phyloP scores from a whole-genome alignment of 2,888 invertebrate genomes.

The Drosophila silvestris region DNA sequence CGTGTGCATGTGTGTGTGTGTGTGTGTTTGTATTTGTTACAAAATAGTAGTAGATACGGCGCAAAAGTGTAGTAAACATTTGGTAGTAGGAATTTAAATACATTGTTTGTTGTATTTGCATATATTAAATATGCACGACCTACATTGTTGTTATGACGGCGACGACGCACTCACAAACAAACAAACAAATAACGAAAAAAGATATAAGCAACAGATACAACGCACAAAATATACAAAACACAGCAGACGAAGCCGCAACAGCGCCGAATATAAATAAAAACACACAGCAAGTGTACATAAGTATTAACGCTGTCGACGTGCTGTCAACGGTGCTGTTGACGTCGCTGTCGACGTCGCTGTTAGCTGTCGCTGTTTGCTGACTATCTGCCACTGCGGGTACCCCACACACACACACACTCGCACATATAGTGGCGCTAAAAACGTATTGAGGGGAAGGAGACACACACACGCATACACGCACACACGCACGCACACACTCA shows the following conservation, averaged over 20 bases:
- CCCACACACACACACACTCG: constrained; percentile 24
- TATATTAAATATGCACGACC: constrained; percentile 79
- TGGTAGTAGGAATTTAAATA: constrained; percentile 46
- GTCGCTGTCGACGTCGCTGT: constrained; percentile 15
- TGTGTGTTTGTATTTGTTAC: constrained; percentile 57
- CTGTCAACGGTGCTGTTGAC: constrained; percentile 10
- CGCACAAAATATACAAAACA: constrained; percentile 59
- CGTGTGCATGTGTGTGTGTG: background rate
- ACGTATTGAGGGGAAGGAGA: constrained; percentile 21
- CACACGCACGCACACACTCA: constrained; percentile 35
- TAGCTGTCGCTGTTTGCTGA: constrained; percentile 3
- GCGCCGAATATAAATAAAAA: constrained; percentile 68
- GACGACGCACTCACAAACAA: constrained; percentile 51
- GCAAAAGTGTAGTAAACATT: constrained; percentile 46
- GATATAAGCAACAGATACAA: constrained; percentile 51
- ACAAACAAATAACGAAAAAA: constrained; percentile 40
- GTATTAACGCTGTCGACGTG: constrained; percentile 39
- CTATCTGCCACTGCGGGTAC: constrained; percentile 12
- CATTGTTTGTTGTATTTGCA: constrained; percentile 64
- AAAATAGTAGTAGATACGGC: constrained; percentile 57
- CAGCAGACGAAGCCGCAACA: constrained; percentile 45
- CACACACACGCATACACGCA: constrained; percentile 31
- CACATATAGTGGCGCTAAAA: constrained; percentile 24
- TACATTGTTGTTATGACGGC: constrained; percentile 72
- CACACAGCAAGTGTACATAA: constrained; percentile 68